Conservation (phyloP, 2,888 invertebrate genomes). For the Oscheius sp. region DNA sequence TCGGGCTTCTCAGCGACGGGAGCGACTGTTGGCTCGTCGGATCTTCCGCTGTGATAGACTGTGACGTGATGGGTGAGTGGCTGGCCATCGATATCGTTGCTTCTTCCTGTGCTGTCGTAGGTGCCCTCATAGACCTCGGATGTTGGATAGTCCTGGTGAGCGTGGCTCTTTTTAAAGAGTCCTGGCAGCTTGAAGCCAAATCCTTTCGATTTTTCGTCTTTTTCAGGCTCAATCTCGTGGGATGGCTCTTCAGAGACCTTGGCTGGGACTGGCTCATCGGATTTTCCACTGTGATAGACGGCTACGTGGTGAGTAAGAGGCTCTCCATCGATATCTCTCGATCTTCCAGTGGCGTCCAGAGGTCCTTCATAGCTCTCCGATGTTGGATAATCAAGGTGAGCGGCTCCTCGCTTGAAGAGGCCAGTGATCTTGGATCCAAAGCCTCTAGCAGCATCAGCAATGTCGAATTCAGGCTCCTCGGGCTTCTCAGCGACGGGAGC, state of each 20-base stretch:
- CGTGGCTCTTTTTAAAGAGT: slow-evolving; percentile 33
- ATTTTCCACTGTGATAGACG: slow-evolving; percentile 44
- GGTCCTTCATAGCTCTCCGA: slow-evolving; percentile 43
- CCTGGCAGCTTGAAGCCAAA: slow-evolving; percentile 27
- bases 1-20: background rate
- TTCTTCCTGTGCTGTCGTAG: slow-evolving; percentile 38
- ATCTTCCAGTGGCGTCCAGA: slow-evolving; percentile 31
- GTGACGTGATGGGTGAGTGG: slow-evolving; percentile 35
- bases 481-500: background rate
- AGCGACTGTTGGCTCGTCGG: slow-evolving; percentile 34
- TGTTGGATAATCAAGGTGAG: slow-evolving; percentile 44
- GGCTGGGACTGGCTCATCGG: slow-evolving; percentile 38
- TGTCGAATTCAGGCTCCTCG: slow-evolving; percentile 7
- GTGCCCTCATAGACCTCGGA: slow-evolving; percentile 45
- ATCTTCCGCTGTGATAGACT: slow-evolving; percentile 37
- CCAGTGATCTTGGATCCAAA: slow-evolving; percentile 30
- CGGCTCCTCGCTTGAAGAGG: slow-evolving; percentile 41
- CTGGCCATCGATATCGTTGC: slow-evolving; percentile 30
- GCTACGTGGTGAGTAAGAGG: slow-evolving; percentile 46
- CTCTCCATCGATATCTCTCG: slow-evolving; percentile 39
- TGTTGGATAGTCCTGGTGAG: slow-evolving; percentile 49
- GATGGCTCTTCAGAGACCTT: background rate
- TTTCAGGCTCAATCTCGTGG: background rate
- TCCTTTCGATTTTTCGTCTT: background rate
- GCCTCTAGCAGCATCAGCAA: background rate